A percentile compares a stretch with the other conserved stretches of the same genome.
Conservation (phyloP, 2,888 invertebrate genomes). For the Sepiola atlantica region DNA sequence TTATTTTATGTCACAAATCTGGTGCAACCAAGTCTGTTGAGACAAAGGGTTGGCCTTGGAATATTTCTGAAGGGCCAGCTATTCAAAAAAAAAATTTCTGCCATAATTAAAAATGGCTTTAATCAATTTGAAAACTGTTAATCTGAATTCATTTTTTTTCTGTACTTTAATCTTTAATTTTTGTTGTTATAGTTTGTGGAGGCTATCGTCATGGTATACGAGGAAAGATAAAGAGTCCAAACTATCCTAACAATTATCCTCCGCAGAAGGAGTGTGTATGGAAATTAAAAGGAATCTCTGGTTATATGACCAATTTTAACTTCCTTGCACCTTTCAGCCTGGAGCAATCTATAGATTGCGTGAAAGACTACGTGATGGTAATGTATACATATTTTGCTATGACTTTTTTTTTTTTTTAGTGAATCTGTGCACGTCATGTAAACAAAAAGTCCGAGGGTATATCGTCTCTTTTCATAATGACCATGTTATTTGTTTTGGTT, state of each 20-base stretch:
- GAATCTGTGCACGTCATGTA: background rate
- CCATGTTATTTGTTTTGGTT: too few species aligned
- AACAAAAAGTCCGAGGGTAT: too few species aligned
- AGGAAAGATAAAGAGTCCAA: conserved; percentile 91
- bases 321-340: conserved; percentile 78
- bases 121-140: too few species aligned
- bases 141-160: too few species aligned
- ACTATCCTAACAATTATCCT: conserved; percentile 95
- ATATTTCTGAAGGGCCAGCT: too few species aligned
- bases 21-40: too few species aligned
- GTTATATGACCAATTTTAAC: conserved; percentile 85
- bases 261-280: conserved; percentile 96
- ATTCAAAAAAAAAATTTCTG: too few species aligned
- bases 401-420: too few species aligned
- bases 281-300: conserved; percentile 92
- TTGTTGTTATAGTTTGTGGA: conserved; percentile 85
- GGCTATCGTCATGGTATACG: conserved; percentile 87
- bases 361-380: conserved; percentile 95
- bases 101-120: too few species aligned
- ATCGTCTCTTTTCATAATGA: too few species aligned
- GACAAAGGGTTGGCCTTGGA: too few species aligned
- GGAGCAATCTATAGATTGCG: conserved; percentile 96
- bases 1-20: too few species aligned
- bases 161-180: background rate
- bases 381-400: conserved; percentile 72